phyloP scores from a whole-genome alignment of 2,113 vertebrate species.

The Grus americana region DNA sequence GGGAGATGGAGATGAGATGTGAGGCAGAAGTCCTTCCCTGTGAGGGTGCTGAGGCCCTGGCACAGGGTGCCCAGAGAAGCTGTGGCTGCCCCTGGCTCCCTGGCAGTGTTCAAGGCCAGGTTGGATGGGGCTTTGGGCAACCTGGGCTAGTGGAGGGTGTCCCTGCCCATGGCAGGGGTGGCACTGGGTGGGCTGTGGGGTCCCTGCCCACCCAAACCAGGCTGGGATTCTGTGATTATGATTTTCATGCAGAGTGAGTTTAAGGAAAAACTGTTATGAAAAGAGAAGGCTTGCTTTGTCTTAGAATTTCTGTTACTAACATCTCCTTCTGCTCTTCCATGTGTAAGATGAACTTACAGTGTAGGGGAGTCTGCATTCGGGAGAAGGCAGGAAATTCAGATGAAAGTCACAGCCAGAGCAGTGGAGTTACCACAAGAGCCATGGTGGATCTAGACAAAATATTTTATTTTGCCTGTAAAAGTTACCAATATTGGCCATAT shows the following conservation, averaged over 20 bases:
- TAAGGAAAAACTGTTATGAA: not conserved
- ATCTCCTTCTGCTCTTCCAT: not conserved
- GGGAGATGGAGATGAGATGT: too few relatives aligned
- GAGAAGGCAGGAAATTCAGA: not conserved
- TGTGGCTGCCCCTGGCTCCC: too few relatives aligned
- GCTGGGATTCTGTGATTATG: not conserved
- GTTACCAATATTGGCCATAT: not conserved
- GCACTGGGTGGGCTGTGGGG: too few relatives aligned
- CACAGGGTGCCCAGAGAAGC: too few relatives aligned
- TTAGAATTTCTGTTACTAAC: not conserved
- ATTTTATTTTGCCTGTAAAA: not conserved
- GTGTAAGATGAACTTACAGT: too few relatives aligned
- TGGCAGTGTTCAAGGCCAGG: too few relatives aligned
- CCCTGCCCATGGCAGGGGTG: too few relatives aligned
- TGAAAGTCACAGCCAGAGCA: not conserved
- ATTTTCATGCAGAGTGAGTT: not conserved
- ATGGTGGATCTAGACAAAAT: not conserved
- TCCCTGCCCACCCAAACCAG: too few relatives aligned
- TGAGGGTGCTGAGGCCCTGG: too few relatives aligned
- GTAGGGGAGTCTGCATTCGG: not conserved
- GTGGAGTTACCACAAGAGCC: not conserved
- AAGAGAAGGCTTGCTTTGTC: not conserved
- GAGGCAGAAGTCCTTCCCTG: too few relatives aligned
- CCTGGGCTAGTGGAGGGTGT: too few relatives aligned
- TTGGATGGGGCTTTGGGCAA: too few relatives aligned